Evolutionary conservation across 2,888 invertebrate species (phyloP).

Genomic region (Dryadula phaetusa): DNA sequence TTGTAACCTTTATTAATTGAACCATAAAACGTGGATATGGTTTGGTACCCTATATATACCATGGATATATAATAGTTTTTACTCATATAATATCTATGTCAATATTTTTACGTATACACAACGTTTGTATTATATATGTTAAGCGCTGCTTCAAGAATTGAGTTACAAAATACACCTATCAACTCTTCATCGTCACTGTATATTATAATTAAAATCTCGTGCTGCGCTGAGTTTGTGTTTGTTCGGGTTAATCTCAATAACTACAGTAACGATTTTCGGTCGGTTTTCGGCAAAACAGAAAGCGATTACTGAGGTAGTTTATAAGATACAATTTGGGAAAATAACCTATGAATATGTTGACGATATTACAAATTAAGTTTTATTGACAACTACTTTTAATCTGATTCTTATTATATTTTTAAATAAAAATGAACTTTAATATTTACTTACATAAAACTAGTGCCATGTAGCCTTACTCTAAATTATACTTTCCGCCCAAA

Average conservation of each 20-base stretch:
- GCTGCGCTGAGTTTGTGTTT: constrained; percentile 3
- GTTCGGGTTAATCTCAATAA: constrained; percentile 8
- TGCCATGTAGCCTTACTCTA: too few species aligned
- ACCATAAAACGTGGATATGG: too few species aligned
- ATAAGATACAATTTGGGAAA: neutral
- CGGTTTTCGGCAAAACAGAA: neutral
- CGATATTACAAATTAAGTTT: constrained; percentile 42
- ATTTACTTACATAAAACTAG: too few species aligned
- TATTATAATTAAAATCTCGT: constrained; percentile 6
- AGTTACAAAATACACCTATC: constrained; percentile 11
- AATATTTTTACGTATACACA: too few species aligned
- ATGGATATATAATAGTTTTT: too few species aligned
- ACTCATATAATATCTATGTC: too few species aligned
- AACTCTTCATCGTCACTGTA: constrained; percentile 1
- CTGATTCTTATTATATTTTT: too few species aligned
- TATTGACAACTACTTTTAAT: too few species aligned
- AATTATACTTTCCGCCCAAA: too few species aligned
- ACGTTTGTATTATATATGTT: neutral
- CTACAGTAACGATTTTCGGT: constrained; percentile 5
- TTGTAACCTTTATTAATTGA: too few species aligned
- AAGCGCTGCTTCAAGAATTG: neutral
- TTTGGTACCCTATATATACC: too few species aligned
- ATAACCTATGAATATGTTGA: neutral
- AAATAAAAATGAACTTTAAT: too few species aligned
- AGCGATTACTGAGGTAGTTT: neutral